Percentiles rank a stretch among this genome's conserved stretches.
Conservation (phyloP, 92 coral and sea anemone species). For the Actinostola sp. region DNA sequence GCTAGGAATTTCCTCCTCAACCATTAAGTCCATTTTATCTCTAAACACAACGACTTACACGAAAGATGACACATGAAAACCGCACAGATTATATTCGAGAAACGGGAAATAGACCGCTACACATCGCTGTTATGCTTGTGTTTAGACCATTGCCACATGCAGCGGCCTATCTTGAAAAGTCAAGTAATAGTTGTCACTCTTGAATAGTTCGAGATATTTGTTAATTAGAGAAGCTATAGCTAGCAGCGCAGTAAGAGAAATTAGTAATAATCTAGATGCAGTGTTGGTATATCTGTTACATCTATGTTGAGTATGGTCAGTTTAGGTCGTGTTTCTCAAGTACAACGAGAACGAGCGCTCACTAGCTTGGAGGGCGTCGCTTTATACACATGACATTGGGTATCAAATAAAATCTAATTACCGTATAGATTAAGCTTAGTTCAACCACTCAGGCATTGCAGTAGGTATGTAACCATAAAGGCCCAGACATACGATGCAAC, state of each 20-base stretch:
- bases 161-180: constrained; percentile 1
- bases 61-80: not conserved
- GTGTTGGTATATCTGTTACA: not conserved
- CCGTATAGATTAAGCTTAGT: too few species aligned
- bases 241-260: constrained; percentile 1
- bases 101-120: constrained; percentile 1
- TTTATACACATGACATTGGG: too few species aligned
- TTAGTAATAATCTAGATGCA: too few species aligned
- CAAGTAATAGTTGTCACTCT: constrained; percentile 5
- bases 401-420: too few species aligned
- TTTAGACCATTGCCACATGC: not conserved
- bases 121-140: not conserved
- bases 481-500: too few species aligned
- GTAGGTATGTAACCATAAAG: too few species aligned
- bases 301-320: not conserved
- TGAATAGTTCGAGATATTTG: not conserved
- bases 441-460: too few species aligned
- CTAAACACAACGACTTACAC: not conserved
- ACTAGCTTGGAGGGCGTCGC: not conserved
- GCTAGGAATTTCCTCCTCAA: too few species aligned
- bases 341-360: too few species aligned
- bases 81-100: not conserved
- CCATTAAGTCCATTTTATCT: not conserved
- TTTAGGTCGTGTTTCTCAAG: not conserved
- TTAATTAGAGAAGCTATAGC: not conserved